Evolutionary conservation across 2,113 vertebrate species (phyloP).

Genomic region (Halichoerus grypus): DNA sequence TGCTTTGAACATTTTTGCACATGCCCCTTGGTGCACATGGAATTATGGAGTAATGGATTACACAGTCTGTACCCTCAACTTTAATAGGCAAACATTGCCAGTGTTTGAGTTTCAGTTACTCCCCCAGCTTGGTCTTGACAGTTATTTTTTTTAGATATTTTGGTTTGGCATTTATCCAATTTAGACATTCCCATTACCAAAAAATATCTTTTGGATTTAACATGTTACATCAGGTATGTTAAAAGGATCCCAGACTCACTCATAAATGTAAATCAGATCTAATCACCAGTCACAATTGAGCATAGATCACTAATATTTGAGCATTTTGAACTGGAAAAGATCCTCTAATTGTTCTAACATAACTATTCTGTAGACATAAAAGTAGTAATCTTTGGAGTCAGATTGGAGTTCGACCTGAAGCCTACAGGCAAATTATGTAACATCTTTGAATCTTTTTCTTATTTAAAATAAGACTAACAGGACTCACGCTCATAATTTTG

Average conservation of each 20-base stretch:
- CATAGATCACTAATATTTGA: neutral
- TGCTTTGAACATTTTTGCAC: neutral
- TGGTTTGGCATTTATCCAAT: neutral
- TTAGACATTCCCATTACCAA: neutral
- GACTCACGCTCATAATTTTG: neutral
- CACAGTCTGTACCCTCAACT: neutral
- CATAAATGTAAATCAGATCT: slow-evolving; percentile 8
- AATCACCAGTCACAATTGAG: neutral
- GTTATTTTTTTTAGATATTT: neutral
- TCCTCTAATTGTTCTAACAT: neutral
- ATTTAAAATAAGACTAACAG: neutral
- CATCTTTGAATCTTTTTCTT: neutral
- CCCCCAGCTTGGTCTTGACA: neutral
- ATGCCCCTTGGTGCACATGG: neutral
- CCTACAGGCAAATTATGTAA: neutral
- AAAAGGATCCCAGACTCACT: neutral
- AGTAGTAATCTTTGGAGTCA: neutral
- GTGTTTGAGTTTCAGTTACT: neutral
- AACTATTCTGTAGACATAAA: neutral
- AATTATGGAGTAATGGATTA: neutral
- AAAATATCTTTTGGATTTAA: neutral
- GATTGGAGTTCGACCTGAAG: neutral
- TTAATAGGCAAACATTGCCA: neutral
- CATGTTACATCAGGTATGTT: neutral
- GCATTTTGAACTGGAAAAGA: neutral